phyloP scores from a whole-genome alignment of 1,140 invertebrate genomes.

The Meloidogyne floridensis region DNA sequence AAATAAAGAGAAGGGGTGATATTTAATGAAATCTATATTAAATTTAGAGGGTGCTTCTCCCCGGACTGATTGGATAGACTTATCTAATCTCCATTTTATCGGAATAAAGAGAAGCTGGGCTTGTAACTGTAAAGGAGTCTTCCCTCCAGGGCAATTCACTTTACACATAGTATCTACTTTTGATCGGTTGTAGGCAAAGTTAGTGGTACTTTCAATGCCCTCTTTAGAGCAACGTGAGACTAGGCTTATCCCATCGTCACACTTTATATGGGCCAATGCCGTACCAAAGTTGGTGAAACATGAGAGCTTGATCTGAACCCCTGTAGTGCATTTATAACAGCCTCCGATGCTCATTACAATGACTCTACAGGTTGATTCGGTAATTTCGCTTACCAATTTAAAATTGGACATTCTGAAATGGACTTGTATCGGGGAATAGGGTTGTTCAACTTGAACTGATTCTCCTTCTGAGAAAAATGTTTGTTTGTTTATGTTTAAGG shows the following conservation, averaged over 20 bases:
- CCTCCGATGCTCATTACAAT: neutral
- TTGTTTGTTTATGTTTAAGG: neutral
- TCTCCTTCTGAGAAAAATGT: neutral
- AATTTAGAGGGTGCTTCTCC: no score
- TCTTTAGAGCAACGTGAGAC: neutral
- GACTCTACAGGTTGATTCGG: neutral
- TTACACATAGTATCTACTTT: neutral
- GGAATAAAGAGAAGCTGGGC: neutral
- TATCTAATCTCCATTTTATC: no score
- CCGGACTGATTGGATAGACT: no score
- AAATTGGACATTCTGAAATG: neutral
- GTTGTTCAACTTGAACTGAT: neutral
- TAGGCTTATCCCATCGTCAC: neutral
- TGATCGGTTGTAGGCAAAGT: neutral
- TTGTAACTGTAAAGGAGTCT: neutral
- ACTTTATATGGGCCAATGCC: neutral
- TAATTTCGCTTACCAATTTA: neutral
- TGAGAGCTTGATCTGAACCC: neutral
- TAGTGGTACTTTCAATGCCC: neutral
- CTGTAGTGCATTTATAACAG: conserved; percentile 6
- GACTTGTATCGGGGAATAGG: neutral
- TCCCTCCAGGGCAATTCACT: conserved; percentile 2
- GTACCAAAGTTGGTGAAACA: neutral
- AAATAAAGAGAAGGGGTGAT: no score
- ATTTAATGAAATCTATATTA: no score